phyloP scores from a whole-genome alignment of 2,113 vertebrate species.

The Beaufortia kweichowensis region DNA sequence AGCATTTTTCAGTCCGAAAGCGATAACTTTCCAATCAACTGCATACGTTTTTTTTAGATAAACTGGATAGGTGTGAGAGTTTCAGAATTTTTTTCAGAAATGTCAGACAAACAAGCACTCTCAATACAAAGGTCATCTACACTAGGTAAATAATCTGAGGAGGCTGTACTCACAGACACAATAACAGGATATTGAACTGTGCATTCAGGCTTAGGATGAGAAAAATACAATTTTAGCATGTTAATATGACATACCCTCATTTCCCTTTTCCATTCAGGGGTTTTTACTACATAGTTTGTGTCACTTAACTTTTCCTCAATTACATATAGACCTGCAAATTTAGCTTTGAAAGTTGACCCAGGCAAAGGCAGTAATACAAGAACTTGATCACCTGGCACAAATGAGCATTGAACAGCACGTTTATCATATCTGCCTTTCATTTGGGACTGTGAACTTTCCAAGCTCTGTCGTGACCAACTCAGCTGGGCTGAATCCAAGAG shows the following conservation, averaged over 20 bases:
- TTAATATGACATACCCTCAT: not conserved
- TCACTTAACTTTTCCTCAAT: not conserved
- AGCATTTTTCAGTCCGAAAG: not conserved
- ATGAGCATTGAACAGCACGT: not conserved
- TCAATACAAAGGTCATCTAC: not conserved
- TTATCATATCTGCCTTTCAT: not conserved
- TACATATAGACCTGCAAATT: not conserved
- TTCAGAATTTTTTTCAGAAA: not conserved
- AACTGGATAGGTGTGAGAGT: not conserved
- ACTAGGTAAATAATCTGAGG: not conserved
- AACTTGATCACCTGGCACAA: not conserved
- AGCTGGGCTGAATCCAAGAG: not conserved
- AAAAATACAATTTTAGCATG: not conserved
- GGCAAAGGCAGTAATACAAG: not conserved
- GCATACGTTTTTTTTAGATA: too few relatives aligned
- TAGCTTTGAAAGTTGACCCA: not conserved
- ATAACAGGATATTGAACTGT: not conserved
- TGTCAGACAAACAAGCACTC: too few relatives aligned
- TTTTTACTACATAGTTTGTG: not conserved
- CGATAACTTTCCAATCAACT: not conserved
- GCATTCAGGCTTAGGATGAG: not conserved
- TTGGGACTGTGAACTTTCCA: not conserved
- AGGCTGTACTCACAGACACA: too few relatives aligned
- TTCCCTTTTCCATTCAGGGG: not conserved
- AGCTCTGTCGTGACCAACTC: not conserved